Conservation (phyloP, 2,113 vertebrate genomes). For the Megaceryle torquata region DNA sequence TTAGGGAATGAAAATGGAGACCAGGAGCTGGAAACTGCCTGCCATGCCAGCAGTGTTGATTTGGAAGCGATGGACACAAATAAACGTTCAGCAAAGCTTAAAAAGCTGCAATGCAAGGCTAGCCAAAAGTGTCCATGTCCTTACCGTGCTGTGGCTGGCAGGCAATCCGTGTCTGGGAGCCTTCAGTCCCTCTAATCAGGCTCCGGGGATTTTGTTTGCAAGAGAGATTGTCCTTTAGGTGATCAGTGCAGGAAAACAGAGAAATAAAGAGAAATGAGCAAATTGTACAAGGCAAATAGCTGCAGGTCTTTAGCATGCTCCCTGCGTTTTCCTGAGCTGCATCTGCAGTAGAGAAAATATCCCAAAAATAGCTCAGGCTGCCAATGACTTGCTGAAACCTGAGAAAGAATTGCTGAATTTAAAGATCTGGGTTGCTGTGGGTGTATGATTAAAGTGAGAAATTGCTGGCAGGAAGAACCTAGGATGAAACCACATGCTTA, state of each 20-base stretch:
- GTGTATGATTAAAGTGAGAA: constrained; percentile 75
- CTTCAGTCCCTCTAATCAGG: constrained; percentile 69
- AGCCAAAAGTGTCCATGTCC: constrained; percentile 63
- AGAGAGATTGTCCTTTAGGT: constrained; percentile 69
- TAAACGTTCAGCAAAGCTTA: constrained; percentile 62
- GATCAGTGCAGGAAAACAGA: constrained; percentile 68
- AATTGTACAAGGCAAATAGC: constrained; percentile 71
- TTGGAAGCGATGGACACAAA: constrained; percentile 72
- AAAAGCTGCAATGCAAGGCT: constrained; percentile 57
- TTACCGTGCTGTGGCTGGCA: constrained; percentile 76
- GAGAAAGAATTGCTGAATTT: constrained; percentile 80
- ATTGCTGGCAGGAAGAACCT: constrained; percentile 73
- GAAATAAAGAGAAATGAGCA: constrained; percentile 63
- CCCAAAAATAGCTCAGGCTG: constrained; percentile 80
- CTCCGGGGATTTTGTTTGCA: constrained; percentile 72
- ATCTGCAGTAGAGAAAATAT: constrained; percentile 79
- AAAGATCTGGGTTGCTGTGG: constrained; percentile 78
- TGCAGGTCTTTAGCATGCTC: constrained; percentile 77
- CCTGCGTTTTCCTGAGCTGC: constrained; percentile 76
- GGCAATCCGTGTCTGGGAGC: constrained; percentile 73
- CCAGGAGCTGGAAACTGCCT: constrained; percentile 66
- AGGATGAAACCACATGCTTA: constrained; percentile 65
- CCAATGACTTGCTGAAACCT: constrained; percentile 78
- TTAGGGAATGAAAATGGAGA: constrained; percentile 78
- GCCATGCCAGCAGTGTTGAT: constrained; percentile 75